phyloP scores from a whole-genome alignment of 2,797 vertebrate genomes.

The Enteromius treurensis region DNA sequence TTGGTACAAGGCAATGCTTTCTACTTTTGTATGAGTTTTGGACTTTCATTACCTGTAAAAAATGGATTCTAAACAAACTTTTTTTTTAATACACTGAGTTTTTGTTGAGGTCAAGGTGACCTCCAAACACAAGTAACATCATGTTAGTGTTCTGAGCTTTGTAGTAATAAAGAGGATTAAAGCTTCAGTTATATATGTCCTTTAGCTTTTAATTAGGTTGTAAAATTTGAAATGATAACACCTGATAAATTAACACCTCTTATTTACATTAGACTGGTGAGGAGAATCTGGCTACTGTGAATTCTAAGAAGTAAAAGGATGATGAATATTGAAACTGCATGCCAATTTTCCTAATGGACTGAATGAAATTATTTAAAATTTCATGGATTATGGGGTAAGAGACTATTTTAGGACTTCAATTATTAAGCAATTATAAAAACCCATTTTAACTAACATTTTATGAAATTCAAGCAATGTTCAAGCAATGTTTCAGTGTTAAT shows the following conservation, averaged over 20 bases:
- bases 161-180: background rate
- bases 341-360: constrained; percentile 15
- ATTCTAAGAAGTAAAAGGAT: background rate
- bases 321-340: background rate
- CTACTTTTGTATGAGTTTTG: background rate
- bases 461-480: constrained; percentile 8
- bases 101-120: background rate
- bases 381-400: constrained; percentile 14
- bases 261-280: background rate
- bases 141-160: background rate
- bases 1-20: background rate
- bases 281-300: background rate
- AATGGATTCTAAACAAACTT: background rate
- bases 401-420: constrained; percentile 29
- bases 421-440: constrained; percentile 34
- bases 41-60: background rate
- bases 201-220: background rate
- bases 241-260: background rate
- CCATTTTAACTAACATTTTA: constrained; percentile 5
- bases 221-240: background rate
- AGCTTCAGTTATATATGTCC: background rate
- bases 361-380: constrained; percentile 25
- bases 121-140: background rate
- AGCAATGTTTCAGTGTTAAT: background rate
- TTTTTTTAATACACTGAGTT: background rate